Conservation (phyloP, 2,888 invertebrate genomes). For the Epirrita christyi region DNA sequence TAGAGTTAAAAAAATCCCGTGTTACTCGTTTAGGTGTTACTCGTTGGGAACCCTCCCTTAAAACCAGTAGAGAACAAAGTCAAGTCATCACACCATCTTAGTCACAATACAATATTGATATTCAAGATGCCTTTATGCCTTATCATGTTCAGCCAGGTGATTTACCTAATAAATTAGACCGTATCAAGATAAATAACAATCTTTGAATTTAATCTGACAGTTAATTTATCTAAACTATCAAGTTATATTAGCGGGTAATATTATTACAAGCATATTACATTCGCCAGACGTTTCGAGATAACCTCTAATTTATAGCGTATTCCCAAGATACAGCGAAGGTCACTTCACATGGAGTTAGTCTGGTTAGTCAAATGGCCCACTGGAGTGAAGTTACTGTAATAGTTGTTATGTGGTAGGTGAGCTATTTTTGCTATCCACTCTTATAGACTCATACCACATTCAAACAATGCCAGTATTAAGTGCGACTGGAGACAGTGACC, state of each 20-base stretch:
- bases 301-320: slow-evolving; percentile 24
- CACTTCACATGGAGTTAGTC: slow-evolving; percentile 5
- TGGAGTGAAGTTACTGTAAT: no score
- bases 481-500: no score
- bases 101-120: background rate
- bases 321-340: slow-evolving; percentile 18
- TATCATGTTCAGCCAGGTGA: background rate
- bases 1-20: no score
- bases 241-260: slow-evolving; percentile 10
- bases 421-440: no score
- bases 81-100: no score
- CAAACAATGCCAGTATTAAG: no score
- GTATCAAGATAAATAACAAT: slow-evolving; percentile 6
- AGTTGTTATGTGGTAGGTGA: no score
- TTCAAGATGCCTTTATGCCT: background rate
- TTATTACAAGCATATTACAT: slow-evolving; percentile 19
- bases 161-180: background rate
- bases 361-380: no score
- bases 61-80: no score
- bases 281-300: slow-evolving; percentile 23
- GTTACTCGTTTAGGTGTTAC: no score
- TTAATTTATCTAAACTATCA: slow-evolving; percentile 24
- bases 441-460: no score
- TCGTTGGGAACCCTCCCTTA: no score
- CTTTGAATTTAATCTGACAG: slow-evolving; percentile 21